Evolutionary conservation across 1,140 invertebrate species (phyloP), one percentile per base, ranked within the genome.

Genomic region (Sycophaga agraensis): DNA sequence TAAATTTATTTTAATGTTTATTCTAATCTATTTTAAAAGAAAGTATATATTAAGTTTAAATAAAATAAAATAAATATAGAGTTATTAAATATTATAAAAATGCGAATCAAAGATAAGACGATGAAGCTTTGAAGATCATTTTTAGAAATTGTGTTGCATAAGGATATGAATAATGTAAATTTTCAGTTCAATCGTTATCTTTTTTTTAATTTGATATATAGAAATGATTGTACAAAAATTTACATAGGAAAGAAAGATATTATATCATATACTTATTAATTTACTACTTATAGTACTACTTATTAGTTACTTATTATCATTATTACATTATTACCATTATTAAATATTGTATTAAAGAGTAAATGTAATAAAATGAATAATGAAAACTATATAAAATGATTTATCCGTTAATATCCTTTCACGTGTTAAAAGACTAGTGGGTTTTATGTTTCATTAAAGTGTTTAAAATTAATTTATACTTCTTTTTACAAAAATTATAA

Each of bases 191-290:
- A 68, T 62, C 48, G 53, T 67, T 69, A 62, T 66, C 63, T 67
- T 55, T 55, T 70, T 73, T 61, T 62, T 42, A 62, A 70, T 73
- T 73, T 66, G 51, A 68, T 69, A 70, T 66, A n/a, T n/a, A 67
- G 57, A 70, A 48, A 65, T 70, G 66, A 70, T 69, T 74, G 74
- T 76, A 74, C 73, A 76, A 75, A 75, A 65, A 66, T 71, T 76
- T 65, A 67, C 68, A 73, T 71, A 66, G 59, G 56, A 68, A 66
- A 63, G 49, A 66, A 49, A n/a, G 61, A 66, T 69, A 56, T 43
- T 45, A 61, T 65, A 71, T 68, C 63, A 68, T 70, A 61, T 73
- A 73, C 72, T 70, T 71, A 72, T 69, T n/a, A n/a, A n/a, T n/a
- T n/a, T n/a, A n/a, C n/a, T n/a, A n/a, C n/a, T n/a, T n/a, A n/a